These are phyloP conservation scores for Oikopleura albicans DNA, from an alignment of 23 tunicate species.

Conservation along the genomic window DNA sequence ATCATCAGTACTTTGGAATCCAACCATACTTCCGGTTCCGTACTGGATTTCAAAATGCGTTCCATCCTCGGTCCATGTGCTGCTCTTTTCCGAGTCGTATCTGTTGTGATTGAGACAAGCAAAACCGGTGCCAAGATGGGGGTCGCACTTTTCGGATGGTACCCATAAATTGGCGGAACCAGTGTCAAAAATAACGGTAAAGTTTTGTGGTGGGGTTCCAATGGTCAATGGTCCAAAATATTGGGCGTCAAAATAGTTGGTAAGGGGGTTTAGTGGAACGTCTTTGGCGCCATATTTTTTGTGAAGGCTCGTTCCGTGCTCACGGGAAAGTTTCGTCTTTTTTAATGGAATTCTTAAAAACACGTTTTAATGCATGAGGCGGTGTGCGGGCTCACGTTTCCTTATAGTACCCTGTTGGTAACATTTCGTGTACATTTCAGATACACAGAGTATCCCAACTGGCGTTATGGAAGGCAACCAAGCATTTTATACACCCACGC, in stretches of 20 bases:
- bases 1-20: background rate
- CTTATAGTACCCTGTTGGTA: too few relatives aligned
- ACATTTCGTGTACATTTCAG: too few relatives aligned
- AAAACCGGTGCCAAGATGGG: conserved; percentile 6
- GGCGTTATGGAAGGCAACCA: too few relatives aligned
- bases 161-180: conserved; percentile 47
- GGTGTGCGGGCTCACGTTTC: too few relatives aligned
- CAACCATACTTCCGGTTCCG: conserved; percentile 36
- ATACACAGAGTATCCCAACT: too few relatives aligned
- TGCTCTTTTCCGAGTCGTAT: conserved; percentile 23
- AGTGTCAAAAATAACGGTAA: conserved; percentile 37
- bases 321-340: background rate
- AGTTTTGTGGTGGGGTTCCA: conserved; percentile 38
- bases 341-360: conserved; percentile 4
- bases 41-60: conserved; percentile 36
- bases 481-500: too few relatives aligned
- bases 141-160: conserved; percentile 28
- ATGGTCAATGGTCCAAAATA: conserved; percentile 30
- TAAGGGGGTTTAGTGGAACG: background rate
- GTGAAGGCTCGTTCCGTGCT: background rate
- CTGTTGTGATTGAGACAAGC: conserved; percentile 24
- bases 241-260: conserved; percentile 21
- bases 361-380: too few relatives aligned
- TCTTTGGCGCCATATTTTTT: background rate
- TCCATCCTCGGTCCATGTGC: conserved; percentile 34